Conservation (phyloP, 37 sponge, comb jelly and placozoan genomes). For the Aplysina aerophoba region DNA sequence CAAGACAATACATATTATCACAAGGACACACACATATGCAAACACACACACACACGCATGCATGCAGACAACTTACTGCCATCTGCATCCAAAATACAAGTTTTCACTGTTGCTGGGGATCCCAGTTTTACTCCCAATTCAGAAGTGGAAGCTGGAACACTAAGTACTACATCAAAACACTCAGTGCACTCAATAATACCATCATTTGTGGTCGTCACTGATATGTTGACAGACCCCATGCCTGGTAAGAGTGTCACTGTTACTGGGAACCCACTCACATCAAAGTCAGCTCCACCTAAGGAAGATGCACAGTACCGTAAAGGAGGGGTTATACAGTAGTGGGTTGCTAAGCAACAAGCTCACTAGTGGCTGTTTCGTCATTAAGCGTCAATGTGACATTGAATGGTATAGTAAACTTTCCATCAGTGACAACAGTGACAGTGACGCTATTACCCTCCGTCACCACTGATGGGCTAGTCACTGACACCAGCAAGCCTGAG, state of each 20-base stretch:
- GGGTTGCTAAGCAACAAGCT: background rate
- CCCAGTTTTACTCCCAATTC: background rate
- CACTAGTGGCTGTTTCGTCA: background rate
- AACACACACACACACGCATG: too few species aligned
- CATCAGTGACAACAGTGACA: background rate
- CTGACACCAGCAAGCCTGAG: background rate
- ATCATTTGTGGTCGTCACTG: background rate
- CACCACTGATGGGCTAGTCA: background rate
- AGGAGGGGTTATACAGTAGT: background rate
- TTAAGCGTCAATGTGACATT: background rate
- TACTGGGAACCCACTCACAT: background rate
- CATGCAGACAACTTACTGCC: conserved; percentile 1
- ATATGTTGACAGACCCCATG: background rate
- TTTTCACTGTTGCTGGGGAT: background rate
- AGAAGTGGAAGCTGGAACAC: background rate
- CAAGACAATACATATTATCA: too few species aligned
- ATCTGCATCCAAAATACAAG: background rate
- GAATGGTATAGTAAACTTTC: background rate
- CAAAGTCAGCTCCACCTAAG: background rate
- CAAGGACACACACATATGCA: too few species aligned
- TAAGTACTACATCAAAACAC: background rate
- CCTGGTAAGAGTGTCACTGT: background rate
- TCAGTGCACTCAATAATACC: background rate
- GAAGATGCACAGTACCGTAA: background rate
- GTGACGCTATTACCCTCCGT: background rate